These are phyloP conservation scores for Torymus texanus DNA, from an alignment of 2,888 invertebrate species.

Conservation along the genomic window DNA sequence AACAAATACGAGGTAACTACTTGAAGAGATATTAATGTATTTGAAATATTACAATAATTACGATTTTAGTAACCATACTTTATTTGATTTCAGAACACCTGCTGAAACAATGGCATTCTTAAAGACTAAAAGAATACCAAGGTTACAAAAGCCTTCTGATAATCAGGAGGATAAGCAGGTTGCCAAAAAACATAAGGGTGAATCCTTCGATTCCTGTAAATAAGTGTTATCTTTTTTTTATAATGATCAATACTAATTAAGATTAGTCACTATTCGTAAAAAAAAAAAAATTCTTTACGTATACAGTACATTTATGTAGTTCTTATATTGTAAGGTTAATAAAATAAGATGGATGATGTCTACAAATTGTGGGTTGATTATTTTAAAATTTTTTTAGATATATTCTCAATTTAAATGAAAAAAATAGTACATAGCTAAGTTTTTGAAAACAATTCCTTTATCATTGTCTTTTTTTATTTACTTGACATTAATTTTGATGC, in stretches of 20 bases:
- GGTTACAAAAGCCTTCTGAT: constrained; percentile 65
- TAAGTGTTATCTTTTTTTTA: constrained; percentile 68
- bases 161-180: constrained; percentile 64
- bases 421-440: background rate
- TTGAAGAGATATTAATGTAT: background rate
- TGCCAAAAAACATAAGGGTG: constrained; percentile 72
- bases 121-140: constrained; percentile 70
- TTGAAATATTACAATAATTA: constrained; percentile 2
- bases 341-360: constrained; percentile 63
- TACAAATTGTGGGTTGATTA: constrained; percentile 8
- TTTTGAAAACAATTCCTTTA: background rate
- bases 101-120: constrained; percentile 68
- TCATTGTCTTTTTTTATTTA: no score
- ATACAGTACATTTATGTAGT: constrained; percentile 72
- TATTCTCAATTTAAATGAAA: no score
- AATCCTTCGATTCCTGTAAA: constrained; percentile 73
- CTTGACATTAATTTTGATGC: background rate
- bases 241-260: constrained; percentile 60
- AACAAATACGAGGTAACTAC: constrained; percentile 27
- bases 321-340: constrained; percentile 72
- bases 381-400: no score
- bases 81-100: constrained; percentile 61
- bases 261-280: constrained; percentile 61
- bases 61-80: no score
- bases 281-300: constrained; percentile 65